Conservation (phyloP, 2,888 invertebrate genomes). For the Epirrita christyi region DNA sequence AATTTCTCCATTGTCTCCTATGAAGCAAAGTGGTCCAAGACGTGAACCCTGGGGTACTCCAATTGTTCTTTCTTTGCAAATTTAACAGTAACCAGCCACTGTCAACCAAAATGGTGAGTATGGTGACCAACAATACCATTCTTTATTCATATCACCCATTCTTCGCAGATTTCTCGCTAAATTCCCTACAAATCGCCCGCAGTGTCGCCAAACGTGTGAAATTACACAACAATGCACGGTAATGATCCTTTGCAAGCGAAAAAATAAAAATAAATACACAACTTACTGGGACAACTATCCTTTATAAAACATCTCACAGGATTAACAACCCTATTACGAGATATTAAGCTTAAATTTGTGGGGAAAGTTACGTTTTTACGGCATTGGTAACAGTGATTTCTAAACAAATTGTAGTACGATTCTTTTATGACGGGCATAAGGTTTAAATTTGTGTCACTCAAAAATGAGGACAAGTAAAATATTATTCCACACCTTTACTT, state of each 20-base stretch:
- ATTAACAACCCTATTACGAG: constrained; percentile 44
- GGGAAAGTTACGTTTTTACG: constrained; percentile 10
- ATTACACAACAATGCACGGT: constrained; percentile 77
- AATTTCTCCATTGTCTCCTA: constrained; percentile 18
- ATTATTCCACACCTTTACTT: constrained; percentile 63
- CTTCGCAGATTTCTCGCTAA: constrained; percentile 53
- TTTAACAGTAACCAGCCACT: constrained; percentile 54
- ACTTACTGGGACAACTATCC: constrained; percentile 51
- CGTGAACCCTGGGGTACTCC: constrained; percentile 32
- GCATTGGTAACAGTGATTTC: constrained; percentile 34
- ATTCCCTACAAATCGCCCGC: constrained; percentile 71
- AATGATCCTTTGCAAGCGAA: constrained; percentile 78
- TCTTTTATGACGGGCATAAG: constrained; percentile 29
- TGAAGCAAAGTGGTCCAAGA: constrained; percentile 22
- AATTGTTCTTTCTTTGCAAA: constrained; percentile 41
- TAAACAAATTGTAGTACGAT: constrained; percentile 24
- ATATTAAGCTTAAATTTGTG: constrained; percentile 18
- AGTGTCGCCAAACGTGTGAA: constrained; percentile 81
- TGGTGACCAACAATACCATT: constrained; percentile 50
- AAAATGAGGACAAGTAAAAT: constrained; percentile 14
- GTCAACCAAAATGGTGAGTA: constrained; percentile 49
- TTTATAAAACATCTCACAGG: constrained; percentile 18
- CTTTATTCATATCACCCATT: constrained; percentile 38
- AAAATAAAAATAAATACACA: constrained; percentile 74
- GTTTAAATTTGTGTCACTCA: constrained; percentile 30